phyloP scores from a whole-genome alignment of 2,113 vertebrate species.

The Muntiacus reevesi region DNA sequence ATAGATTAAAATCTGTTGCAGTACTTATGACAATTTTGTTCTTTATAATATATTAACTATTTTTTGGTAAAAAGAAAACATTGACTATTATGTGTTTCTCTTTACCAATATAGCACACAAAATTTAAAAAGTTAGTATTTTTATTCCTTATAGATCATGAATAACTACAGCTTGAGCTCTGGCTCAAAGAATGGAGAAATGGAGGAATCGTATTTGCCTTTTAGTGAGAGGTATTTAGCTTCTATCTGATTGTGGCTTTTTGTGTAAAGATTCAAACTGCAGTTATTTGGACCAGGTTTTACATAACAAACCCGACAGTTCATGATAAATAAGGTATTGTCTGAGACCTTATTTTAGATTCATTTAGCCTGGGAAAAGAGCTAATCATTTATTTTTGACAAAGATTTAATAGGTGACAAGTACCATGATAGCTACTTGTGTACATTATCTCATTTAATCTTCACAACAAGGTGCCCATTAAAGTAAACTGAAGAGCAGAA shows the following conservation, averaged over 20 bases:
- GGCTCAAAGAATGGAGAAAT: not conserved
- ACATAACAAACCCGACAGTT: not conserved
- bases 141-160: not conserved
- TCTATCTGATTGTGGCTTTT: not conserved
- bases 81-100: not conserved
- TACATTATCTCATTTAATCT: constrained; percentile 10
- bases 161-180: not conserved
- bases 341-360: not conserved
- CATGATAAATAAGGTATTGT: not conserved
- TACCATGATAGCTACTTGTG: not conserved
- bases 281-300: not conserved
- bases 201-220: not conserved
- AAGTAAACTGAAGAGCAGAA: not conserved
- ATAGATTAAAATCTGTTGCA: not conserved
- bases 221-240: not conserved
- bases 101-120: not conserved
- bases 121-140: not conserved
- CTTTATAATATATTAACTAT: not conserved
- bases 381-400: not conserved
- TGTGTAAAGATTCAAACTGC: not conserved
- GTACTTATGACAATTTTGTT: not conserved
- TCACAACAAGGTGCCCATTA: not conserved
- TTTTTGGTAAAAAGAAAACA: not conserved
- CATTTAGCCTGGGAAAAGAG: not conserved
- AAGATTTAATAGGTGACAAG: not conserved